phyloP scores from a whole-genome alignment of 2,797 vertebrate species.

The Morus bassanus region DNA sequence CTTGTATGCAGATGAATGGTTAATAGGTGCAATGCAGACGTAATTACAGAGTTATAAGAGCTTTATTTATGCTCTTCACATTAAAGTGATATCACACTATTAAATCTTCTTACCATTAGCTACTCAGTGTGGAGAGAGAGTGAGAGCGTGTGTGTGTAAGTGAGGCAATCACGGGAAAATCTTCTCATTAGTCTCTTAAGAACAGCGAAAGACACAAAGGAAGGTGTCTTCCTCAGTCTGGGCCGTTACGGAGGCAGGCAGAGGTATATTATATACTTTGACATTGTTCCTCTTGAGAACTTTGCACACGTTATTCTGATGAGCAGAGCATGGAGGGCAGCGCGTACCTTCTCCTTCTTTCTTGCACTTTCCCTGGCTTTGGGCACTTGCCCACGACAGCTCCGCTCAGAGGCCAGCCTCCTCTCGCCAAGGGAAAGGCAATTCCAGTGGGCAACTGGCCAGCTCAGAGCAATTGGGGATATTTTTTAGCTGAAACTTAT shows the following conservation, averaged over 20 bases:
- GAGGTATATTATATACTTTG: accelerated
- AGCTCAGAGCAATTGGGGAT: background rate
- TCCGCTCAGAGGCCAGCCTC: accelerated
- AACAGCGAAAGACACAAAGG: background rate
- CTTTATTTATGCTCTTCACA: conserved; percentile 55
- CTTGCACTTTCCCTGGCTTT: background rate
- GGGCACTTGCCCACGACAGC: accelerated
- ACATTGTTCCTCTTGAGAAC: background rate
- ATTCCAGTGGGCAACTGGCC: accelerated
- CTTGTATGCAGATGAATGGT: background rate
- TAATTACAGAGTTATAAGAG: conserved; percentile 21
- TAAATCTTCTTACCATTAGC: conserved; percentile 55
- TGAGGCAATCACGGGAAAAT: background rate
- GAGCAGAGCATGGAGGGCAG: background rate
- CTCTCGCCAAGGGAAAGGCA: accelerated
- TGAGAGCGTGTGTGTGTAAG: background rate
- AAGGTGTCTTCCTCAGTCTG: background rate
- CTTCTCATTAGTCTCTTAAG: background rate
- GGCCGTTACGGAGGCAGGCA: background rate
- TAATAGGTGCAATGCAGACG: background rate
- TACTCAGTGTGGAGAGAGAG: background rate
- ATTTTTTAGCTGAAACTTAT: background rate
- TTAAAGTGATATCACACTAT: conserved; percentile 39
- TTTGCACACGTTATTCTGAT: background rate
- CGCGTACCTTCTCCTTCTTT: background rate